A percentile compares a stretch with the other conserved stretches of the same genome.
Conservation (phyloP, 1,140 invertebrate genomes). For the Tenebrio molitor region DNA sequence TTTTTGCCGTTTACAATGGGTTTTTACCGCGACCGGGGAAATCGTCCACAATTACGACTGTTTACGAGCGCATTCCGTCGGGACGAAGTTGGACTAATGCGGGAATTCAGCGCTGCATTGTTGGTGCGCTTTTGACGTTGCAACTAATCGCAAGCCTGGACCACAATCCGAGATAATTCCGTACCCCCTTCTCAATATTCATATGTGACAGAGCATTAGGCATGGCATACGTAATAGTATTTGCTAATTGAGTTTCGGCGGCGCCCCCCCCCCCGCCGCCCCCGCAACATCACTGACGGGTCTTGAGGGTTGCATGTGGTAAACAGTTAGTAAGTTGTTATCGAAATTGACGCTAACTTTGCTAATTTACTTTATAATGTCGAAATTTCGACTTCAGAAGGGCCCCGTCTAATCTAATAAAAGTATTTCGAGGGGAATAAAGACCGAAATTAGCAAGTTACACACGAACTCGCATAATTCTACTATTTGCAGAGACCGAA, state of each 20-base stretch:
- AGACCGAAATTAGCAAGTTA: constrained; percentile 40
- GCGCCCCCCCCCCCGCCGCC: not conserved
- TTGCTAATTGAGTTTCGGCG: constrained; percentile 38
- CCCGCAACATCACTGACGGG: not conserved
- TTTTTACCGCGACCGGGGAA: constrained; percentile 24
- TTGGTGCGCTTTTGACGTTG: constrained; percentile 23
- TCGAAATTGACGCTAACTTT: constrained; percentile 43
- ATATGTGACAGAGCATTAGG: constrained; percentile 31
- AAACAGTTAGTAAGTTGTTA: constrained; percentile 41
- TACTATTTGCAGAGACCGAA: constrained; percentile 26
- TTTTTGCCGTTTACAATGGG: constrained; percentile 14
- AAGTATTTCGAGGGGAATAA: constrained; percentile 31
- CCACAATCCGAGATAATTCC: constrained; percentile 28
- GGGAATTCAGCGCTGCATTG: constrained; percentile 1
- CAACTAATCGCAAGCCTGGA: not conserved
- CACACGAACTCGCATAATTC: constrained; percentile 37
- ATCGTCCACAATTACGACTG: constrained; percentile 24
- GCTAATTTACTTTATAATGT: constrained; percentile 44
- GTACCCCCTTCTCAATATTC: constrained; percentile 10
- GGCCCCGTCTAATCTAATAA: constrained; percentile 20
- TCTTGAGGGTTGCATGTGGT: constrained; percentile 17
- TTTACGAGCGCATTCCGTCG: constrained; percentile 18
- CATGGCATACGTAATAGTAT: constrained; percentile 37
- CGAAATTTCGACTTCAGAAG: not conserved
- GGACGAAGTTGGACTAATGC: constrained; percentile 26